Percentiles rank a stretch among this genome's conserved stretches.
Evolutionary conservation across 2,888 invertebrate genomes (phyloP).

Genomic region (Ashinkailepas kermadecensis): DNA sequence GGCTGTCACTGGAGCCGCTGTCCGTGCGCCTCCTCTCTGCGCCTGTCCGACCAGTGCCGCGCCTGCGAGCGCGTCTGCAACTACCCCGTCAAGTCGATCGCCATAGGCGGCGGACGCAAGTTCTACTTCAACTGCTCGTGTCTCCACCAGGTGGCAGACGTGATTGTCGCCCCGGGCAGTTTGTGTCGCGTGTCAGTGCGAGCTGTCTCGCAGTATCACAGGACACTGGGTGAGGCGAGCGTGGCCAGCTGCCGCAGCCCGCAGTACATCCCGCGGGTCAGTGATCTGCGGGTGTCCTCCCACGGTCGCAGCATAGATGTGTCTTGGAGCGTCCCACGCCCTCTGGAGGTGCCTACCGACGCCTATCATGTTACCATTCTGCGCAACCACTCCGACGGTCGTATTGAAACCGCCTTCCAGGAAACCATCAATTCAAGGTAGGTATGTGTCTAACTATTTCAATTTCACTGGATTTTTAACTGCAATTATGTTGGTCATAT

Average conservation of each 20-base stretch:
- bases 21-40: background rate
- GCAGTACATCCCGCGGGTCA: background rate
- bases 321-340: background rate
- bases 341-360: background rate
- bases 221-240: background rate
- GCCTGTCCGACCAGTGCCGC: background rate
- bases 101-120: background rate
- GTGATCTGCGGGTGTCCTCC: background rate
- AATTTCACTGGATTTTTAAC: too few relatives aligned
- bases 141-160: background rate
- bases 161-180: background rate
- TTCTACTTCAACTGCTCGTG: constrained; percentile 16
- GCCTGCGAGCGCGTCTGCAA: constrained; percentile 18
- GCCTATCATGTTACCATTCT: background rate
- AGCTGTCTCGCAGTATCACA: background rate
- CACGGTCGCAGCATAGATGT: background rate
- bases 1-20: background rate
- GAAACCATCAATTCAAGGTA: background rate
- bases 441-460: background rate
- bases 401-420: background rate
- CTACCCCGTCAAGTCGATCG: background rate
- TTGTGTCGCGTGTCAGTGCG: background rate
- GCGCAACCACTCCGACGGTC: background rate
- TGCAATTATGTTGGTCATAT: too few relatives aligned
- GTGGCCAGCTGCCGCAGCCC: background rate